A percentile compares a stretch with the other conserved stretches of the same genome.
phyloP scores from a whole-genome alignment of 1,140 invertebrate species.

The Neoseiulus cucumeris region DNA sequence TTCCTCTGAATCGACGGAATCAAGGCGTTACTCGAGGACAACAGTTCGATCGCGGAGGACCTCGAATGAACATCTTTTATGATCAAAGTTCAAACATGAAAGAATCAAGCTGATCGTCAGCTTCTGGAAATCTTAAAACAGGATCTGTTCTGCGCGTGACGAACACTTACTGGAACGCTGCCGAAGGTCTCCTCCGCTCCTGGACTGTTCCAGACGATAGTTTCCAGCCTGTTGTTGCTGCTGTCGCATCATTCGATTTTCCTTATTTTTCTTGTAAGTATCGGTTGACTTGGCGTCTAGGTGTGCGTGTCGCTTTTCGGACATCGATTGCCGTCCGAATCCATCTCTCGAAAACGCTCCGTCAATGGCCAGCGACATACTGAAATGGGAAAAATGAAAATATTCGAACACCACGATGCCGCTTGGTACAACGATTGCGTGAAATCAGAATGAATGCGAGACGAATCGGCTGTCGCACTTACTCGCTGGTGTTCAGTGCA shows the following conservation, averaged over 20 bases:
- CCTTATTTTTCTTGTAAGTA: slow-evolving; percentile 82
- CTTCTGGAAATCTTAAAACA: too few species aligned
- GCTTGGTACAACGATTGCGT: too few species aligned
- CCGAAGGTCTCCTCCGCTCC: not conserved
- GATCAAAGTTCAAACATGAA: too few species aligned
- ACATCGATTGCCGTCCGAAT: slow-evolving; percentile 85
- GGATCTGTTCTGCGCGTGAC: too few species aligned
- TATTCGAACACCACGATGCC: too few species aligned
- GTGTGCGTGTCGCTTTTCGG: slow-evolving; percentile 81
- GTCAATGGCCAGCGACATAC: slow-evolving; percentile 5
- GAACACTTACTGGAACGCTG: not conserved
- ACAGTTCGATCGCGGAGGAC: too few species aligned
- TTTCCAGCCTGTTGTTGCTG: not conserved
- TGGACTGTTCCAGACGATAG: not conserved
- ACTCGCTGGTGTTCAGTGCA: not conserved
- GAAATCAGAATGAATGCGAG: too few species aligned
- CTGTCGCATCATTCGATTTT: slow-evolving; percentile 28
- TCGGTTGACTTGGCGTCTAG: slow-evolving; percentile 82
- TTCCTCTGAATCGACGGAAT: too few species aligned
- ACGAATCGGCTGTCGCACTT: too few species aligned
- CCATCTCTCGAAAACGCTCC: slow-evolving; percentile 47
- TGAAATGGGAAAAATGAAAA: not conserved
- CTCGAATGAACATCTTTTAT: too few species aligned
- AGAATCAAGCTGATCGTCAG: too few species aligned
- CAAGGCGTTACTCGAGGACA: too few species aligned